Percentiles rank a stretch among this genome's conserved stretches.
phyloP scores from a whole-genome alignment of 2,797 vertebrate genomes.

The Bovichtus variegatus region DNA sequence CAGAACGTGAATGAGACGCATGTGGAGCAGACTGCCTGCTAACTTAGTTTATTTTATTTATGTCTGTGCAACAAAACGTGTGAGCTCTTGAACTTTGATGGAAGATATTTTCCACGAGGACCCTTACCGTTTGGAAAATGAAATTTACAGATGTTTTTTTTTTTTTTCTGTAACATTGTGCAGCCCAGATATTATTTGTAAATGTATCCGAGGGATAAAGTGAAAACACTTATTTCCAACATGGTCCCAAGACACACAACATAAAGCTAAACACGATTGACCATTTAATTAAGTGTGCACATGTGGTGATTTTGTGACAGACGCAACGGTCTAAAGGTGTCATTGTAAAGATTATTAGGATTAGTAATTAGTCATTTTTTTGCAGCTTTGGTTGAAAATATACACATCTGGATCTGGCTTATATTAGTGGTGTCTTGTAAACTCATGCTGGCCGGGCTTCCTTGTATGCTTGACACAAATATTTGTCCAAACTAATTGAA shows the following conservation, averaged over 20 bases:
- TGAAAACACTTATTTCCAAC: too few relatives aligned
- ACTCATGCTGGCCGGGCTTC: neutral
- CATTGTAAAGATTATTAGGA: too few relatives aligned
- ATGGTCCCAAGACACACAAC: neutral
- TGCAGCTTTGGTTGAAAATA: too few relatives aligned
- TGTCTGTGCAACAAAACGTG: neutral
- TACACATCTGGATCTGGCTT: too few relatives aligned
- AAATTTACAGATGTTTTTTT: neutral
- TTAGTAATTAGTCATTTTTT: too few relatives aligned
- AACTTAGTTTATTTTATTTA: neutral
- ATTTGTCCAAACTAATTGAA: neutral
- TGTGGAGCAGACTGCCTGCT: neutral
- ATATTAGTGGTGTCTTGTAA: neutral
- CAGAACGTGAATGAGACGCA: constrained; percentile 18
- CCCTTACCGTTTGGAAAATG: neutral
- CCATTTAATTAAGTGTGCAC: too few relatives aligned
- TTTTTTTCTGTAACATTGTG: too few relatives aligned
- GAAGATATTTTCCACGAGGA: neutral
- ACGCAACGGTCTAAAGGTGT: too few relatives aligned
- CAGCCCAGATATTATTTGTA: neutral
- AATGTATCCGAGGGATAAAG: neutral
- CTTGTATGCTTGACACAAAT: neutral
- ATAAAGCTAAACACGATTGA: neutral
- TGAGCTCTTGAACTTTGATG: neutral
- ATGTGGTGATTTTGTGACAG: too few relatives aligned